A percentile compares a stretch with the other conserved stretches of the same genome.
Conservation (phyloP, 2,888 invertebrate genomes). For the Lepidochitona cinerea region DNA sequence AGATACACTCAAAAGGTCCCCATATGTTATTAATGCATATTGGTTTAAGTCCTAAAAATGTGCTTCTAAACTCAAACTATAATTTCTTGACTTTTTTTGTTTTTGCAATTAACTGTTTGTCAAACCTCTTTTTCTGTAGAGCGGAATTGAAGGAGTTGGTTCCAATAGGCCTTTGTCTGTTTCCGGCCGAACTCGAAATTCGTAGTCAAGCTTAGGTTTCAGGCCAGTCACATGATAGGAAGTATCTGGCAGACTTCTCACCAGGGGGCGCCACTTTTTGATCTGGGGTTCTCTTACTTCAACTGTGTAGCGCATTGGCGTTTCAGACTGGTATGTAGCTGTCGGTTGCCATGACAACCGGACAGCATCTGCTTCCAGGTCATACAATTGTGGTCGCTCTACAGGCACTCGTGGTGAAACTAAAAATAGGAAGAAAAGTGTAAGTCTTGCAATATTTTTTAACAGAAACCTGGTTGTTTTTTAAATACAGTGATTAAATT, state of each 20-base stretch:
- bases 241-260: constrained; percentile 51
- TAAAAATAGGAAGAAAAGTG: constrained; percentile 23
- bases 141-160: constrained; percentile 81
- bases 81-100: too few species aligned
- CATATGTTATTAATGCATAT: too few species aligned
- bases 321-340: background rate
- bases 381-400: constrained; percentile 54
- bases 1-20: too few species aligned
- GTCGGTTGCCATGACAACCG: constrained; percentile 57
- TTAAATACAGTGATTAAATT: too few species aligned
- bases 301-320: background rate
- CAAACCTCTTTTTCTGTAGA: constrained; percentile 27
- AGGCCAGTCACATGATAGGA: constrained; percentile 40
- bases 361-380: constrained; percentile 54
- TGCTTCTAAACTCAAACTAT: too few species aligned
- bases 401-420: constrained; percentile 51
- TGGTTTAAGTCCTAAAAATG: too few species aligned
- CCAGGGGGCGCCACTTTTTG: constrained; percentile 54
- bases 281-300: constrained; percentile 50
- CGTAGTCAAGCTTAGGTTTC: constrained; percentile 86
- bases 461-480: too few species aligned
- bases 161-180: constrained; percentile 97
- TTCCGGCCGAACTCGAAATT: constrained; percentile 94
- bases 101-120: too few species aligned
- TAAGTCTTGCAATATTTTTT: too few species aligned